Base-by-base conservation (phyloP, 2,888 invertebrate genomes). In the Lacanobia wlatinum region DNA sequence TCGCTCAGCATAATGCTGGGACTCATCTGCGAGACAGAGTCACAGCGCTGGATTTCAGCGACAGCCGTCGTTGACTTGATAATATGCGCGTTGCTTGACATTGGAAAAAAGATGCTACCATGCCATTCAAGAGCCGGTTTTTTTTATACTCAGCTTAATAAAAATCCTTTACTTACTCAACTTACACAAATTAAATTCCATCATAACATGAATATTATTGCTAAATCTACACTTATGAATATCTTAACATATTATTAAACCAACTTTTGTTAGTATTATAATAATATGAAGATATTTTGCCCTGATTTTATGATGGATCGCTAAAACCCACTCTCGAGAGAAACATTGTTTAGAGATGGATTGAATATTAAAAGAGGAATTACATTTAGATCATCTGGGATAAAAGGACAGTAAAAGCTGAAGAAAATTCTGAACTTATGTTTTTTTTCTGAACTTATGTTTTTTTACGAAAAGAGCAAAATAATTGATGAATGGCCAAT, bases 241-340 rank as follows among this genome's bases (percentile, higher is more conserved):
- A 28, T 68, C 16, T 1, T 34, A 46, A 4, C 6, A 40, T 34
- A n/a, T 18, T 46, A 38, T 34, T 18, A 28, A 8, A 14, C 12
- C 28, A 34, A 63, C 9, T 55, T 64, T 50, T 43, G n/a, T 64
- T n/a, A 16, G n/a, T 18, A 40, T 50, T 1, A 21, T 28, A 40
- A 7, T 12, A 52, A 40, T 18, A 56, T 48, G 48, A 18, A 48
- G 18, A 59, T 40, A 66, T 40, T 12, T 61, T 52, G 38, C 21
- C 5, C 16, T 66, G 59, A 60, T 21, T 66, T 53, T 21, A 40
- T 74, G 59, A 74, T 74, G 40, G 59, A 74, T 76, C 12, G 28
- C 12, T 48, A 7, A 34, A 75, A 38, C 38, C 18, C 16, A 48
- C 9, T 62, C 46, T 18, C 43, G 14, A 10, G 28, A 28, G 58